Conservation (phyloP, 2,888 invertebrate species). For the Lasioglossum zephyrum region DNA sequence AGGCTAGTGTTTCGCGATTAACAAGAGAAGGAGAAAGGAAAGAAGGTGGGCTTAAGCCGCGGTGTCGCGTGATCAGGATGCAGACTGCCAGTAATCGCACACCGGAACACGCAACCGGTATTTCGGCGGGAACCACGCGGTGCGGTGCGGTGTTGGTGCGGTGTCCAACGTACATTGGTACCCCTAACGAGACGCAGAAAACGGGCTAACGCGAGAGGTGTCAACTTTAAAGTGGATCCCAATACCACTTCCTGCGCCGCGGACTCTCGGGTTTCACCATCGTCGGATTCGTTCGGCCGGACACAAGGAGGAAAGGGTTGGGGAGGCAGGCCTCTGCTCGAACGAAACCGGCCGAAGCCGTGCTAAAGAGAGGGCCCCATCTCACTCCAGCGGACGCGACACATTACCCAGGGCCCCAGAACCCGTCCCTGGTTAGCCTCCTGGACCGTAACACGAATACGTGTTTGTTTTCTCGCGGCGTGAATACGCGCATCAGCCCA, state of each 20-base stretch:
- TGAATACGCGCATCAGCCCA: slow-evolving; percentile 48
- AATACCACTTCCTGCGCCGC: slow-evolving; percentile 60
- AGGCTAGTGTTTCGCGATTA: slow-evolving; percentile 52
- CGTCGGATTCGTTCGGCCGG: slow-evolving; percentile 25
- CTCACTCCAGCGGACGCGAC: slow-evolving; percentile 1
- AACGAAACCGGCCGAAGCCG: slow-evolving; percentile 7
- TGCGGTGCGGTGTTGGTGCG: background rate
- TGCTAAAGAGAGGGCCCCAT: slow-evolving; percentile 40
- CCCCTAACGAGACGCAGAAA: slow-evolving; percentile 42
- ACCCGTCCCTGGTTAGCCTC: slow-evolving; percentile 42
- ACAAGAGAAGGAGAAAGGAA: slow-evolving; percentile 34
- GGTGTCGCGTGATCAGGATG: slow-evolving; percentile 64
- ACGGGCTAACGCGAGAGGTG: slow-evolving; percentile 54
- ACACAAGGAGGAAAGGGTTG: background rate
- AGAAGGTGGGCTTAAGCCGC: slow-evolving; percentile 20
- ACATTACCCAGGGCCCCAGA: slow-evolving; percentile 12
- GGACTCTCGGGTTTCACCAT: slow-evolving; percentile 47
- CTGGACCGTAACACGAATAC: slow-evolving; percentile 55
- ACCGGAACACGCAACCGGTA: slow-evolving; percentile 62
- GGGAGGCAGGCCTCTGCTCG: background rate
- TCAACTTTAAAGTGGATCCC: slow-evolving; percentile 66
- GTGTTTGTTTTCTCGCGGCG: slow-evolving; percentile 65
- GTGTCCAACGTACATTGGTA: background rate
- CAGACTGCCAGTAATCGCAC: slow-evolving; percentile 60
- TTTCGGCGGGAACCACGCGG: slow-evolving; percentile 40